Percentiles rank a stretch among this genome's conserved stretches.
Evolutionary conservation across 2,888 invertebrate genomes (phyloP).

Genomic region (Tolmerus cingulatus): DNA sequence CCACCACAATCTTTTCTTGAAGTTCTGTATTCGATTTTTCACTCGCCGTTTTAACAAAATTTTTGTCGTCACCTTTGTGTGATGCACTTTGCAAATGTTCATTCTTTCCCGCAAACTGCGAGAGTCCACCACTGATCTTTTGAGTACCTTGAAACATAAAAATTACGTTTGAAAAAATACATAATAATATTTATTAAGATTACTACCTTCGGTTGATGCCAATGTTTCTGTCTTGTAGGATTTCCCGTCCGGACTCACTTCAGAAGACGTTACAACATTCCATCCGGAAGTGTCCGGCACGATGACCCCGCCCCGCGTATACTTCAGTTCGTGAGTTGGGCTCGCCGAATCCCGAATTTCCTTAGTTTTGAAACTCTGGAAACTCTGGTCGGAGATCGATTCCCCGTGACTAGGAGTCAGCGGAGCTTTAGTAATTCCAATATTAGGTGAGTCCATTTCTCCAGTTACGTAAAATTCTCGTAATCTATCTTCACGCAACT

Average conservation of each 20-base stretch:
- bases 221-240: slow-evolving; percentile 69
- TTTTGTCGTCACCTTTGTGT: slow-evolving; percentile 67
- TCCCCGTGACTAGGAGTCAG: slow-evolving; percentile 70
- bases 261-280: slow-evolving; percentile 72
- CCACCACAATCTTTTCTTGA: slow-evolving; percentile 65
- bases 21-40: slow-evolving; percentile 64
- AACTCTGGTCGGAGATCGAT: slow-evolving; percentile 78
- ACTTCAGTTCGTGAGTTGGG: slow-evolving; percentile 67
- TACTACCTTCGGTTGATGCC: slow-evolving; percentile 71
- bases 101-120: slow-evolving; percentile 72
- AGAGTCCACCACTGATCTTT: slow-evolving; percentile 71
- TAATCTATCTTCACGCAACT: slow-evolving; percentile 80
- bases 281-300: slow-evolving; percentile 68
- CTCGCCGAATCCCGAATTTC: slow-evolving; percentile 81
- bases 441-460: slow-evolving; percentile 61
- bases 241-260: slow-evolving; percentile 71
- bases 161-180: not conserved
- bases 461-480: slow-evolving; percentile 73
- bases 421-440: slow-evolving; percentile 60
- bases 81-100: slow-evolving; percentile 68
- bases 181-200: not conserved
- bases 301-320: slow-evolving; percentile 55
- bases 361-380: slow-evolving; percentile 79
- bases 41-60: slow-evolving; percentile 65
- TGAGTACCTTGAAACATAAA: slow-evolving; percentile 66